Base-by-base conservation (phyloP, 2,113 vertebrate species). In the Oenanthe melanoleuca region DNA sequence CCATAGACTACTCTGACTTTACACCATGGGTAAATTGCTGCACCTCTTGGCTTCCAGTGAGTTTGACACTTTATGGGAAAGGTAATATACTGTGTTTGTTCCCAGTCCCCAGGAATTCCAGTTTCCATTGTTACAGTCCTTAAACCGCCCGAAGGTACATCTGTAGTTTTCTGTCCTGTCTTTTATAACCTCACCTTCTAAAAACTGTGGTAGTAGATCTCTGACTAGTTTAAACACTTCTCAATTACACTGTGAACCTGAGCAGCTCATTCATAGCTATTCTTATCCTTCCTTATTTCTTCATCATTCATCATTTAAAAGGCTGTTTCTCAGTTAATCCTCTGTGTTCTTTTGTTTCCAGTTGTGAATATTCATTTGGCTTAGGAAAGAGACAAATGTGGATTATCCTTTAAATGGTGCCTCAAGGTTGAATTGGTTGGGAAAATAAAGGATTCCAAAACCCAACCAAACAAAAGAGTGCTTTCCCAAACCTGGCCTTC, bases 281-380 rank as follows among this genome's bases (percentile, higher is more conserved):
- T 94, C 55, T 59, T 82, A 74, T 80, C 60, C 53, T 56, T 88
- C 34, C 2, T 4, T 86, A 34, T 95, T 93, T 94, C 53, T 95
- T 67, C 60, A 83, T 94, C 87, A 89, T 93, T 93, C 74, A 95
- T 89, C 55, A 91, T 94, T 86, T 96, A 96, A 95, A 93, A 88
- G 82, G 60, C 53, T 83, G 81, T 59, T 96, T 88, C 88, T 67
- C 75, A 83, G 60, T 90, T 92, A 94, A 97, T 94, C 81, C 79
- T 88, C 60, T 64, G 26, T 89, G 50, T 57, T 95, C 77, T 85
- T 95, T 95, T 81, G 47, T 93, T 93, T 94, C 64, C 55, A 94
- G 59, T 80, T 64, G 49, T 94, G 88, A 92, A 88, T 95, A 92
- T 86, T 95, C 89, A 88, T 95, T 74, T 81, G 72, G 44, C 1